Base-by-base conservation (phyloP, 2,888 invertebrate species). In the Mimachlamys varia region DNA sequence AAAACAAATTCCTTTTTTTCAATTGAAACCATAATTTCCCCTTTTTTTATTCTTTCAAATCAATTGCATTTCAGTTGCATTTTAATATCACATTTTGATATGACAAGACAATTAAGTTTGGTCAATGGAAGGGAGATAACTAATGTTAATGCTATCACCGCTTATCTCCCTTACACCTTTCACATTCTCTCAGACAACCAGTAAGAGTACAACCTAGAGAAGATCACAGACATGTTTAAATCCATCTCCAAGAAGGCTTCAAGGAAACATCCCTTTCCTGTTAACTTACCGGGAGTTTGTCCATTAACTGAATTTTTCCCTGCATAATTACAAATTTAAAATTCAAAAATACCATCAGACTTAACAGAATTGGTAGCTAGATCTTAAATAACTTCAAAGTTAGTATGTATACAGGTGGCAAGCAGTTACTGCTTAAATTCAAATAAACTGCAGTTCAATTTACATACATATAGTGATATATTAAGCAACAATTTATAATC, bases 221-320 rank as follows among this genome's bases (percentile, higher is more conserved):
- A n/a, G 13, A 53, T 58, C 7, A 19, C 58, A 58, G 58, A 58
- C 19, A 58, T 0, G n/a, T 58, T 22, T 19, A 19, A 62, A 5
- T 44, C 44, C 7, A n/a, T n/a, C 76, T 33, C 76, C 22, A 76
- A 13, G 76, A 33, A 76, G 76, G 5, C 76, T 19, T 58, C 4
- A 58, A n/a, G 58, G 13, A 76, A 13, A 27, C 13, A 7, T 7
- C 76, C 27, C 76, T 33, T 27, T 27, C 76, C 15, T 76, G 76
- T 15, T 76, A n/a, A 76, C 76, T 76, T 76, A 76, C 76, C 76
- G 2, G 76, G 33, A 76, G 76, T 15, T 2, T 27, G 76, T 76
- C 76, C 76, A 76, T 76, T 76, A 27, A 76, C 27, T 33, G 76
- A 76, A 76, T 76, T 76, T 76, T 76, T 76, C 33, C 76, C 76